Base-by-base conservation (phyloP, 2,113 vertebrate genomes). In the Anguilla rostrata region DNA sequence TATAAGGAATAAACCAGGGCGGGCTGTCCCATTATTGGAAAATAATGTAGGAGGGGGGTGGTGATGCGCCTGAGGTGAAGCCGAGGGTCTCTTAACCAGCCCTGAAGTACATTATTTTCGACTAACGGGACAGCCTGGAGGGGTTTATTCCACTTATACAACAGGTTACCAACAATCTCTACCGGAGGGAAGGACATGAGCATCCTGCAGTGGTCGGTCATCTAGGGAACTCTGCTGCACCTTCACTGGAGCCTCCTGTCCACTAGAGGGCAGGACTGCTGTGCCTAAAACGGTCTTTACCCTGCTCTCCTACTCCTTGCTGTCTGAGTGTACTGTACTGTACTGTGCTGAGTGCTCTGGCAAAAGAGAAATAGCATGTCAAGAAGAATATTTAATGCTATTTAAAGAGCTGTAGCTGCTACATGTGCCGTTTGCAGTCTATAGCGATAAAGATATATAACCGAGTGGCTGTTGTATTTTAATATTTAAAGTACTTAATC, bases 161-260 rank as follows among this genome's bases (percentile, higher is more conserved):
- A 34, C 34, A 1, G 34, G 34, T 34, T 34, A 34, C 34, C 34
- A 34, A 34, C 34, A 34, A 34, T 98, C 86, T 97, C 96, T 87
- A 96, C 96, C 0, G 97, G 97, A 1, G 97, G 97, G 88, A 98
- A 97, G 84, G 97, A 98, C 90, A 97, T 96, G 91, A 97, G 97
- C 87, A 91, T 98, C 88, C 94, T 98, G 90, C 97, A 98, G 94
- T 98, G 97, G 97, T 91, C 93, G 56, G 93, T 97, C 1, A 92
- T 92, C 87, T 98, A 96, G 94, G 83, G 84, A 82, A 78, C 56
- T 5, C 87, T 78, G 18, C 87, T 89, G 53, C 83, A 85, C 83
- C 79, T 41, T 90, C 90, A 90, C 92, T 92, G 88, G 88, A 88
- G 84, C 90, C 88, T 92, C 88, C 91, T 91, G 89, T 88, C 90